These are phyloP conservation scores for Coboldia fuscipes DNA, from an alignment of 1,140 invertebrate species.

Conservation along the genomic window DNA sequence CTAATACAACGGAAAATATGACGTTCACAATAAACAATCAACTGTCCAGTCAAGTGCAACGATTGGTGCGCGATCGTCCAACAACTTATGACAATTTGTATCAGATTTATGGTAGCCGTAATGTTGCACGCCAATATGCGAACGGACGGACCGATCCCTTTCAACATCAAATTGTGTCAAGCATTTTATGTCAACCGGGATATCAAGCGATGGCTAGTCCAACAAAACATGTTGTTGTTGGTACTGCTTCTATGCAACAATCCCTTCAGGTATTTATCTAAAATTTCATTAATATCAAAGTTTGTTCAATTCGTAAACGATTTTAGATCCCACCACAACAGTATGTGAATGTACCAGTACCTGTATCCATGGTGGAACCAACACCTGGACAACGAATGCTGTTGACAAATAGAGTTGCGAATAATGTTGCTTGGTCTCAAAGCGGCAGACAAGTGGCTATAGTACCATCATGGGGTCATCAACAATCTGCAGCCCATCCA, in stretches of 20 bases:
- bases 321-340: constrained; percentile 56
- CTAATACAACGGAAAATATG: constrained; percentile 62
- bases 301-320: constrained; percentile 4
- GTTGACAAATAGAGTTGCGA: constrained; percentile 48
- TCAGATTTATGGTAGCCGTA: constrained; percentile 64
- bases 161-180: constrained; percentile 72
- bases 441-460: constrained; percentile 61
- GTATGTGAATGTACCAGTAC: constrained; percentile 43
- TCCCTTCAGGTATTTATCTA: constrained; percentile 17
- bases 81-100: constrained; percentile 53
- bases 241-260: constrained; percentile 40
- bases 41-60: constrained; percentile 48
- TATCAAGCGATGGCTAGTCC: constrained; percentile 65
- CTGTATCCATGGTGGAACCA: constrained; percentile 76
- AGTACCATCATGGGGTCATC: constrained; percentile 75
- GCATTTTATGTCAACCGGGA: constrained; percentile 69
- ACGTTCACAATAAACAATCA: constrained; percentile 75
- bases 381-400: constrained; percentile 41
- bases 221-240: constrained; percentile 77
- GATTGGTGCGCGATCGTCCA: constrained; percentile 36
- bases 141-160: constrained; percentile 47
- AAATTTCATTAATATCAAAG: background rate
- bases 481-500: constrained; percentile 53
- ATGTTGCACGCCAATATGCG: constrained; percentile 40
- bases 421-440: constrained; percentile 42